A percentile compares a stretch with the other conserved stretches of the same genome.
Conservation (phyloP, 2,113 vertebrate species). For the Mormoops blainvillei region DNA sequence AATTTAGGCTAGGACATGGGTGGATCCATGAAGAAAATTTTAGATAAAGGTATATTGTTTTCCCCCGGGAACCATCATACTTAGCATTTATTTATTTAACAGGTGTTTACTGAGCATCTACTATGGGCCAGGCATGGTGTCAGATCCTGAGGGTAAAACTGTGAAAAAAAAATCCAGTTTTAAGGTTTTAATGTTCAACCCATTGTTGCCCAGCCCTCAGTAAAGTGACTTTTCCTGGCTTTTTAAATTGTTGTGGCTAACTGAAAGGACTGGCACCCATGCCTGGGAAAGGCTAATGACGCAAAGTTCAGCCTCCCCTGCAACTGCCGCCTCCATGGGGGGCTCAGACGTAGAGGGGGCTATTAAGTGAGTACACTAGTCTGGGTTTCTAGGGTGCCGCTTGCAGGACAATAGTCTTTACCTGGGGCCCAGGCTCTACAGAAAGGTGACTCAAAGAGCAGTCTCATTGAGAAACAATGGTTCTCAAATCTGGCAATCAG, state of each 20-base stretch:
- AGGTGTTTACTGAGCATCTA: not conserved
- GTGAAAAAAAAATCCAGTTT: not conserved
- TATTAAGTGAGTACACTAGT: not conserved
- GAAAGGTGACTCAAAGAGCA: not conserved
- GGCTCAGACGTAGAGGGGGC: not conserved
- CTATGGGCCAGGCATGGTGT: not conserved
- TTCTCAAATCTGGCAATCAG: not conserved
- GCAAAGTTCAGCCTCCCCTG: not conserved
- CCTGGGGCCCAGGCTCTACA: not conserved
- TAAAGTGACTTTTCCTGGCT: not conserved
- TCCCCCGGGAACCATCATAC: not conserved
- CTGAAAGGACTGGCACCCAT: not conserved
- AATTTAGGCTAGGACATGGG: not conserved
- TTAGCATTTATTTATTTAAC: not conserved
- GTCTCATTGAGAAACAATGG: not conserved
- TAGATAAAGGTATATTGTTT: not conserved
- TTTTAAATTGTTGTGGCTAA: not conserved
- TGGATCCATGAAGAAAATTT: not conserved
- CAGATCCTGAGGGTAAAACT: not conserved
- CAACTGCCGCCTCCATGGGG: not conserved
- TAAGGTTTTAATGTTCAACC: not conserved
- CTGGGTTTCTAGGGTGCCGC: not conserved
- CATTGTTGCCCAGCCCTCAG: not conserved
- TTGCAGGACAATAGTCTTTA: not conserved
- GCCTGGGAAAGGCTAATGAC: not conserved